Percentiles rank a stretch among this genome's conserved stretches.
phyloP scores from a whole-genome alignment of 2,888 invertebrate species.

The Amphipyra berbera region DNA sequence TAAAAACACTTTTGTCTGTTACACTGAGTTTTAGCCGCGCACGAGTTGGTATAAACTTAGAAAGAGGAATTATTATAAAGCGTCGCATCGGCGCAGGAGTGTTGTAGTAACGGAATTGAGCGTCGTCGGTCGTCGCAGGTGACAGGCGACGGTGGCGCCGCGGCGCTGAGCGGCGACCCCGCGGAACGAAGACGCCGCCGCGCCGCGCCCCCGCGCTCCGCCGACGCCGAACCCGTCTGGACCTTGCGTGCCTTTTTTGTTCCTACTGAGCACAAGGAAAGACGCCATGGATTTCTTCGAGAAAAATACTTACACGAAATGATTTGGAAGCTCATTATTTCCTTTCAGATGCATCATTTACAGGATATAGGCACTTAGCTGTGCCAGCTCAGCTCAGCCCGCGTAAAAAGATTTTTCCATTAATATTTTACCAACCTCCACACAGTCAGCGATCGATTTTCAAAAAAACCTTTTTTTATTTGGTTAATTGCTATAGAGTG shows the following conservation, averaged over 20 bases:
- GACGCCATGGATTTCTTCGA: slow-evolving; percentile 1
- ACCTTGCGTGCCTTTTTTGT: slow-evolving; percentile 40
- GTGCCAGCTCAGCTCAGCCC: no score
- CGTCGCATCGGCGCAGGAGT: slow-evolving; percentile 72
- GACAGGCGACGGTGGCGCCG: slow-evolving; percentile 80
- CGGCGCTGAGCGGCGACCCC: slow-evolving; percentile 80
- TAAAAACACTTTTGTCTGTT: slow-evolving; percentile 20
- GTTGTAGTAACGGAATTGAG: slow-evolving; percentile 63
- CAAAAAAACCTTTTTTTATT: no score
- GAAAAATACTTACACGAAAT: slow-evolving; percentile 6
- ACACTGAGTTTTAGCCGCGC: slow-evolving; percentile 26
- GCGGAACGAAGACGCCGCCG: slow-evolving; percentile 60
- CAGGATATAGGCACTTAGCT: no score
- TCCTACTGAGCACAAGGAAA: slow-evolving; percentile 18
- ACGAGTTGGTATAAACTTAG: slow-evolving; percentile 33
- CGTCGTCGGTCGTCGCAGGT: slow-evolving; percentile 66
- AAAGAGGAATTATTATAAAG: slow-evolving; percentile 47
- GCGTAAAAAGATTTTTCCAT: no score
- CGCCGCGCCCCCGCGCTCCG: slow-evolving; percentile 55
- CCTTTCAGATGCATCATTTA: not conserved
- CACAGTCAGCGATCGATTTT: no score
- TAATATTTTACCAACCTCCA: no score
- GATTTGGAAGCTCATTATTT: not conserved
- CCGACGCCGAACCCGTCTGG: slow-evolving; percentile 58
- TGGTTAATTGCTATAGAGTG: no score